Percentiles rank a stretch among this genome's conserved stretches.
phyloP scores from a whole-genome alignment of 2,888 invertebrate genomes.

The Diploptera punctata region DNA sequence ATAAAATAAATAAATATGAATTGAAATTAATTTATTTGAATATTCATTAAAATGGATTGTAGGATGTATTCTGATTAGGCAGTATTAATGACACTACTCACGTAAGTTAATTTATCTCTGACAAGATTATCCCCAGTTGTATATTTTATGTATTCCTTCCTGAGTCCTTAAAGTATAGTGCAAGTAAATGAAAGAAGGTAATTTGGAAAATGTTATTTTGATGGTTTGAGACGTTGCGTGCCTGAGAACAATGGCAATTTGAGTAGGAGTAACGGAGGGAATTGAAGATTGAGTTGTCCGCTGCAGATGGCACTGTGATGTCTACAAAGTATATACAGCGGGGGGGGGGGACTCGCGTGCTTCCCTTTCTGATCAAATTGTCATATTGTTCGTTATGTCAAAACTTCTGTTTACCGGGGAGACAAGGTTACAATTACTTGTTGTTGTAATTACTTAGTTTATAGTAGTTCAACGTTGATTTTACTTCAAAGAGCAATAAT shows the following conservation, averaged over 20 bases:
- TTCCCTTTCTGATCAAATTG: neutral
- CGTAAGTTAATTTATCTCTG: neutral
- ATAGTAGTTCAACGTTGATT: too few relatives aligned
- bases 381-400: too few relatives aligned
- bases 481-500: too few relatives aligned
- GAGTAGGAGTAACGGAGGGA: constrained; percentile 16
- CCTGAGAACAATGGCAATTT: constrained; percentile 20
- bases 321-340: too few relatives aligned
- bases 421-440: too few relatives aligned
- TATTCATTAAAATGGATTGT: too few relatives aligned
- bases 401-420: too few relatives aligned
- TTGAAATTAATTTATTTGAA: too few relatives aligned
- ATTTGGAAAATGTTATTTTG: constrained; percentile 29
- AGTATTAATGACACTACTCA: neutral
- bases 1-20: too few relatives aligned
- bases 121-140: neutral
- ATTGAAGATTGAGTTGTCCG: constrained; percentile 25
- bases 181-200: constrained; percentile 28
- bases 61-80: constrained; percentile 2
- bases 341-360: neutral
- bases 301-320: constrained; percentile 6
- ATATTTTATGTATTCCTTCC: neutral
- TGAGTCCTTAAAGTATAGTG: neutral
- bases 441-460: too few relatives aligned
- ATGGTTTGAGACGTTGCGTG: constrained; percentile 18